These are phyloP conservation scores for Coracias cyanogaster DNA, from an alignment of 2,797 vertebrate species.

Conservation along the genomic window DNA sequence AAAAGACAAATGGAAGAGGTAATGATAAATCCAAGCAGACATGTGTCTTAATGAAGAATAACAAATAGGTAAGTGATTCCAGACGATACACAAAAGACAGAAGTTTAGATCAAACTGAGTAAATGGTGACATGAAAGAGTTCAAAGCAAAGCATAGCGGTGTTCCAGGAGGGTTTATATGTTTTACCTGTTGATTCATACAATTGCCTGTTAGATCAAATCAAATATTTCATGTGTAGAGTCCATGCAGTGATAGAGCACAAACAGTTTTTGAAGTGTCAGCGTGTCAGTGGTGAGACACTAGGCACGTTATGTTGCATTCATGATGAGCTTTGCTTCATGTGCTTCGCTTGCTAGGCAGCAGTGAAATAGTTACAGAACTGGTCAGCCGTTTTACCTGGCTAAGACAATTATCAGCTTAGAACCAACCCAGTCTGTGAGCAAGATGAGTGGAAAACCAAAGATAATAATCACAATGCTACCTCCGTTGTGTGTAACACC, in stretches of 20 bases:
- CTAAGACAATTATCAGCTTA: background rate
- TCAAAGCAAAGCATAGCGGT: background rate
- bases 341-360: background rate
- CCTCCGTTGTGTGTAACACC: background rate
- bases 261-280: constrained; percentile 34
- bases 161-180: background rate
- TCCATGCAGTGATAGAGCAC: background rate
- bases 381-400: rapidly evolving
- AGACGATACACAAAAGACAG: background rate
- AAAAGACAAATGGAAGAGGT: constrained; percentile 11
- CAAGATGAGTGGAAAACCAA: background rate
- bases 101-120: constrained; percentile 9
- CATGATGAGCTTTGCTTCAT: background rate
- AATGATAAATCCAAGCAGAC: background rate
- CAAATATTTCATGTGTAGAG: background rate
- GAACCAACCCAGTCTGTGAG: background rate
- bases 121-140: background rate
- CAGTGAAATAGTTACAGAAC: background rate
- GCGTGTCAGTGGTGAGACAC: background rate
- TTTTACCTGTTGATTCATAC: background rate
- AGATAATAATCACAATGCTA: background rate
- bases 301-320: background rate
- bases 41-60: background rate
- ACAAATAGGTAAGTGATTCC: background rate
- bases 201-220: background rate